These are phyloP conservation scores for Parazoanthus atlanticus DNA, from an alignment of 92 coral and sea anemone genomes.

Conservation along the genomic window DNA sequence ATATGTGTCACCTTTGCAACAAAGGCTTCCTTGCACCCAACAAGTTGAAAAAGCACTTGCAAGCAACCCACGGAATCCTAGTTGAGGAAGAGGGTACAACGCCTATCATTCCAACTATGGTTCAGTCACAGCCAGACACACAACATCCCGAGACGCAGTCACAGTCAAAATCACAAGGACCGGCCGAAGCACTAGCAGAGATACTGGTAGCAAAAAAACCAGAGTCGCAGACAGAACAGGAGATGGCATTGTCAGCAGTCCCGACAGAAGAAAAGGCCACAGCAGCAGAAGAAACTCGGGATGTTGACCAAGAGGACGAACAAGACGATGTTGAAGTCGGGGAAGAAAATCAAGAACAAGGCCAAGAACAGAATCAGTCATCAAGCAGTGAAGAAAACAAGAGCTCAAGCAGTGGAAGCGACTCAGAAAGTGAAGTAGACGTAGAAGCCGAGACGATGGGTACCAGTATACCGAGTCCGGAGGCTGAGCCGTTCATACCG, in stretches of 20 bases:
- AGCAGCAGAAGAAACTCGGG: not conserved
- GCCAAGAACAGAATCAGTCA: conserved; percentile 8
- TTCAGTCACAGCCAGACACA: not conserved
- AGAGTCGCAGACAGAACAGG: not conserved
- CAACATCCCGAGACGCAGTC: not conserved
- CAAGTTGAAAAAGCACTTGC: conserved; percentile 85
- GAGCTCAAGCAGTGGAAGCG: conserved; percentile 14
- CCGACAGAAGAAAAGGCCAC: not conserved
- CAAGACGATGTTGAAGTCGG: not conserved
- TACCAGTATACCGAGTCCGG: not conserved
- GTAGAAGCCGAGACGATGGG: not conserved
- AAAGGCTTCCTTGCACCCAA: conserved; percentile 96
- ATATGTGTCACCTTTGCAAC: conserved; percentile 82
- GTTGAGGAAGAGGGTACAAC: conserved; percentile 33
- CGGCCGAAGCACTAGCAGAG: not conserved
- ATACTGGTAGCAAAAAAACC: not conserved
- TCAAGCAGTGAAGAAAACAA: conserved; percentile 6
- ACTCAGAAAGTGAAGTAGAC: conserved; percentile 6
- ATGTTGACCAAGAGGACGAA: too few relatives aligned
- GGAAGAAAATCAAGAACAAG: not conserved
- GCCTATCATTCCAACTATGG: not conserved
- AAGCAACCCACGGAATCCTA: conserved; percentile 56
- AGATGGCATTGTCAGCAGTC: not conserved
- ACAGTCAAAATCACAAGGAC: not conserved
- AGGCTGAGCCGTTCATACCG: not conserved